Base-by-base conservation (phyloP, 2,113 vertebrate species). In the Labeo catla region DNA sequence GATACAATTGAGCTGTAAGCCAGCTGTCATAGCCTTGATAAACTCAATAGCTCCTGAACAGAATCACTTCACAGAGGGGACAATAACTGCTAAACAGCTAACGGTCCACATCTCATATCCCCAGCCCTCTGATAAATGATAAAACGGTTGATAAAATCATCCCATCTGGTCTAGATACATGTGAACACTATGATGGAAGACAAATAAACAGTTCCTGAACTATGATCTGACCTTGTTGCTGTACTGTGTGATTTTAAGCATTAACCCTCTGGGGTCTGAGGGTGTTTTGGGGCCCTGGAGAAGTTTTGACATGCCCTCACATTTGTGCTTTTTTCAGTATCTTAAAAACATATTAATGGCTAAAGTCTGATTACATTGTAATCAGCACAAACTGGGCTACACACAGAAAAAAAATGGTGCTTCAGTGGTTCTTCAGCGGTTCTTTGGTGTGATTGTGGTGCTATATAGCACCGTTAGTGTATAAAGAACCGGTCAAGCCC, bases 11-110 rank as follows among this genome's bases (percentile, higher is more conserved):
- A 84, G 76, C 74, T 43, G 81, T 83, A 23, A 57, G 85, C 78
- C 90, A 86, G 82, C 89, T 89, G 89, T 88, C 83, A 65, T 57
- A 70, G 23, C 16, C 70, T n/a, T 80, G 82, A 80, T 76, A 76
- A 84, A 87, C 66, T 76, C 70, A 59, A 81, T 76, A 54, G 49
- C 11, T 73, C 54, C 49, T 28, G 5, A 7, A 81, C 61, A 49
- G 74, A 81, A 59, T 83, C 28, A 13, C 34, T 23, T 86, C 57
- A 54, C 47, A 34, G 50, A 81, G 8, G 54, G 23, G 23, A 84
- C 43, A 81, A 89, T 87, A 89, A 86, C 50, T 73, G 21, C 36
- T 70, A 82, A 82, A 89, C 63, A 78, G 78, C 52, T 52, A 61
- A 73, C 45, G 4, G 66, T 59, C 74, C 45, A 52, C 50, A 34